phyloP scores from a whole-genome alignment of 2,888 invertebrate species.

The Stegana nigrithorax region DNA sequence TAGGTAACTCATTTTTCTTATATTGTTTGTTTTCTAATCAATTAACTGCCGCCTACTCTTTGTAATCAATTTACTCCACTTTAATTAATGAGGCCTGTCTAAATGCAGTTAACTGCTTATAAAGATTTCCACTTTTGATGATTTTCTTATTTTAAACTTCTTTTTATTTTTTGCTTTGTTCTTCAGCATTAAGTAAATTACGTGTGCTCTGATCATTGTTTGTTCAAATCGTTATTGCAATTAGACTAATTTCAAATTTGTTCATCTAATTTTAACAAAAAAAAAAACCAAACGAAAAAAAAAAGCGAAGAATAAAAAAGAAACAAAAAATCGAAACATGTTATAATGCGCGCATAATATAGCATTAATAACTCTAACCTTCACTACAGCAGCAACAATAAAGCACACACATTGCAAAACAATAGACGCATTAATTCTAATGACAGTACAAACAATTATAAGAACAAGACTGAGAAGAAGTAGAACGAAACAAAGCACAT shows the following conservation, averaged over 20 bases:
- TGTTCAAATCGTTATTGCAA: slow-evolving; percentile 1
- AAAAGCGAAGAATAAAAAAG: no score
- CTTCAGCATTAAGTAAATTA: no score
- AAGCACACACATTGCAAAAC: slow-evolving; percentile 8
- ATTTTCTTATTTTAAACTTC: not conserved
- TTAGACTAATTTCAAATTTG: slow-evolving; percentile 19
- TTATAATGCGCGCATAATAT: slow-evolving; percentile 15
- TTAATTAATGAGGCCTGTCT: no score
- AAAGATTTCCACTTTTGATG: no score
- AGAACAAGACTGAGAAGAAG: not conserved
- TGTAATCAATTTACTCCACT: no score
- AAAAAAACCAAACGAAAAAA: not conserved
- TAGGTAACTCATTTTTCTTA: no score
- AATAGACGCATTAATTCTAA: slow-evolving; percentile 20
- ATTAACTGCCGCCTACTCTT: no score
- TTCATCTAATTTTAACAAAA: not conserved
- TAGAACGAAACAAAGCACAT: not conserved
- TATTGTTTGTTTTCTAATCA: no score
- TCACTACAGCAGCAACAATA: slow-evolving; percentile 4
- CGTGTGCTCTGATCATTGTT: no score
- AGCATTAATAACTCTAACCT: slow-evolving; percentile 3
- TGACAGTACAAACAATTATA: slow-evolving; percentile 3
- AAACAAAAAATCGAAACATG: not conserved
- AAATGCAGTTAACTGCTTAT: no score
- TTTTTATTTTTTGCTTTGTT: not conserved